Evolutionary conservation across 2,888 invertebrate genomes (phyloP).

Genomic region (Therioaphis trifolii): DNA sequence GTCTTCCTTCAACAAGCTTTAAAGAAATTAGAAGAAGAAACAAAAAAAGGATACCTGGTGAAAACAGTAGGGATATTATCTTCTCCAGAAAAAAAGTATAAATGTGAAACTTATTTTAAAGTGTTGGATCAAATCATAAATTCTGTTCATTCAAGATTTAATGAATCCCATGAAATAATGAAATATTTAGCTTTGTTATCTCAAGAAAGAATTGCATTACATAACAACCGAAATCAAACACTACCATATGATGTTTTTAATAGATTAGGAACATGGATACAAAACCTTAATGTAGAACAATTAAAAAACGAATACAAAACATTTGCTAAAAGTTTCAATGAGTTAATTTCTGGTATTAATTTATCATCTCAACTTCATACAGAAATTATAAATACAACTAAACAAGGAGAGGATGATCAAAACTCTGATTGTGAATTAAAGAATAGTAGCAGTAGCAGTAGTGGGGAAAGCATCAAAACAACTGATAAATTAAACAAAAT

Average conservation of each 20-base stretch:
- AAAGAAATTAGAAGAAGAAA: slow-evolving; percentile 27
- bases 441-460: not conserved
- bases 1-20: not conserved
- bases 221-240: not conserved
- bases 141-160: slow-evolving; percentile 22
- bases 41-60: slow-evolving; percentile 5
- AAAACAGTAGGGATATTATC: not conserved
- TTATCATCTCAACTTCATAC: slow-evolving; percentile 9
- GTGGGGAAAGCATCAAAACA: not conserved
- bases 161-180: not conserved
- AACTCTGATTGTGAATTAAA: not conserved
- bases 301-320: slow-evolving; percentile 6
- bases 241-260: slow-evolving; percentile 7
- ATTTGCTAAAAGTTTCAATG: slow-evolving; percentile 35
- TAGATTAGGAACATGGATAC: not conserved
- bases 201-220: slow-evolving; percentile 17
- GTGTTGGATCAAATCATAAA: slow-evolving; percentile 1
- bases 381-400: not conserved
- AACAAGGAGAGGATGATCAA: slow-evolving; percentile 12
- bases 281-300: slow-evolving; percentile 4
- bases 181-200: slow-evolving; percentile 12
- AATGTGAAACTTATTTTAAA: slow-evolving; percentile 17
- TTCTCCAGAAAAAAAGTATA: not conserved
- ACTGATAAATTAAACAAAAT: slow-evolving; percentile 8
- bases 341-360: not conserved